Evolutionary conservation across 2,113 vertebrate species (phyloP).

Genomic region (Puntigrus tetrazona): DNA sequence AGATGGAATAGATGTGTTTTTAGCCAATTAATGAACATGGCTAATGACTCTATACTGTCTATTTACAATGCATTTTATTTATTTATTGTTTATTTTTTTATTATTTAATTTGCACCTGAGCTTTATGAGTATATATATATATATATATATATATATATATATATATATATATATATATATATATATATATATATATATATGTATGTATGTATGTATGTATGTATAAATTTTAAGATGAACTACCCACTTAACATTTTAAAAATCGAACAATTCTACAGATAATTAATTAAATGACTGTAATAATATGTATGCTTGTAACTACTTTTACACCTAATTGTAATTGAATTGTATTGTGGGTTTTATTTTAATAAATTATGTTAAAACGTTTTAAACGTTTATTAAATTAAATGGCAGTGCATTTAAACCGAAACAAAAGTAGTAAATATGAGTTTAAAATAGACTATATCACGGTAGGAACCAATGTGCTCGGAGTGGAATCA

Average conservation of each 20-base stretch:
- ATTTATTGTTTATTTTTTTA: too few relatives aligned
- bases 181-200: too few relatives aligned
- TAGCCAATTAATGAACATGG: too few relatives aligned
- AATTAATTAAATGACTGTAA: neutral
- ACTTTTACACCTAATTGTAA: neutral
- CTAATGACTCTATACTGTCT: too few relatives aligned
- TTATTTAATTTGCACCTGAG: too few relatives aligned
- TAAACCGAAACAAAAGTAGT: neutral
- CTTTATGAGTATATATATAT: neutral
- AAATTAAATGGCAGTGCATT: neutral
- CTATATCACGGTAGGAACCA: neutral
- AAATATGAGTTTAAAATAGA: neutral
- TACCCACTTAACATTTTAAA: too few relatives aligned
- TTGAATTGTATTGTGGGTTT: too few relatives aligned
- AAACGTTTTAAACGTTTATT: neutral
- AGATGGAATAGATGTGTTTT: too few relatives aligned
- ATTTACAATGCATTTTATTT: too few relatives aligned
- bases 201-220: too few relatives aligned
- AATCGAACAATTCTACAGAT: neutral
- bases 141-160: neutral
- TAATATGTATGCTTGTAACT: neutral
- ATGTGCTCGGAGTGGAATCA: neutral
- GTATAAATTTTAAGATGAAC: too few relatives aligned
- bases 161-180: neutral
- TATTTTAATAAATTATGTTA: neutral